Evolutionary conservation across 2,113 vertebrate species (phyloP).

Genomic region (Rhagologus leucostigma): DNA sequence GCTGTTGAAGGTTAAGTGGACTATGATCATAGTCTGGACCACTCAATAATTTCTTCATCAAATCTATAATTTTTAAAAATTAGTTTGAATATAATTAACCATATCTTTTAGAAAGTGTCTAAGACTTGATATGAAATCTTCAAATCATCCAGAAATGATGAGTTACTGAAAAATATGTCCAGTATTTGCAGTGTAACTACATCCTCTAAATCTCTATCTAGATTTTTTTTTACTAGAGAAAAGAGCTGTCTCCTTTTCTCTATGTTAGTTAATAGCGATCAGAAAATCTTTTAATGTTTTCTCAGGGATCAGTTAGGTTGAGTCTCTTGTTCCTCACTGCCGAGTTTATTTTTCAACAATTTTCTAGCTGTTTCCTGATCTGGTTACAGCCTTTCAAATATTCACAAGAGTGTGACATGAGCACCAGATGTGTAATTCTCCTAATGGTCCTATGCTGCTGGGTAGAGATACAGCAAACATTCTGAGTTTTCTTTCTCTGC

Average conservation of each 20-base stretch:
- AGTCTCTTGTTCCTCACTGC: not conserved
- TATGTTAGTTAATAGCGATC: not conserved
- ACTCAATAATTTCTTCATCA: not conserved
- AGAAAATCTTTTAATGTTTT: not conserved
- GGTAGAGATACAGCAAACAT: not conserved
- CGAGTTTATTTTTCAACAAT: not conserved
- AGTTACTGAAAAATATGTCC: not conserved
- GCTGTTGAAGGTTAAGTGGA: not conserved
- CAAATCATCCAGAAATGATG: not conserved
- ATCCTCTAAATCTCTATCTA: not conserved
- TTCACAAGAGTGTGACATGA: not conserved
- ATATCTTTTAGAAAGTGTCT: not conserved
- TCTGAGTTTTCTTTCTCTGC: not conserved
- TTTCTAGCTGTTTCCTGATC: not conserved
- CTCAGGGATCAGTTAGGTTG: not conserved
- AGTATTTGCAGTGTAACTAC: not conserved
- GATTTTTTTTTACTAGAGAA: not conserved
- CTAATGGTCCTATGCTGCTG: not conserved
- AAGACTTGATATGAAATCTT: not conserved
- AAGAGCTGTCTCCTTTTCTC: not conserved
- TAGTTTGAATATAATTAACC: not conserved
- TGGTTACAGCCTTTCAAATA: not conserved
- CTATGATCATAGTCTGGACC: not conserved
- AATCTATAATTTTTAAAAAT: not conserved
- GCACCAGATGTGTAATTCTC: not conserved